phyloP scores from a whole-genome alignment of 2,113 vertebrate genomes.

The Anguilla japonica region DNA sequence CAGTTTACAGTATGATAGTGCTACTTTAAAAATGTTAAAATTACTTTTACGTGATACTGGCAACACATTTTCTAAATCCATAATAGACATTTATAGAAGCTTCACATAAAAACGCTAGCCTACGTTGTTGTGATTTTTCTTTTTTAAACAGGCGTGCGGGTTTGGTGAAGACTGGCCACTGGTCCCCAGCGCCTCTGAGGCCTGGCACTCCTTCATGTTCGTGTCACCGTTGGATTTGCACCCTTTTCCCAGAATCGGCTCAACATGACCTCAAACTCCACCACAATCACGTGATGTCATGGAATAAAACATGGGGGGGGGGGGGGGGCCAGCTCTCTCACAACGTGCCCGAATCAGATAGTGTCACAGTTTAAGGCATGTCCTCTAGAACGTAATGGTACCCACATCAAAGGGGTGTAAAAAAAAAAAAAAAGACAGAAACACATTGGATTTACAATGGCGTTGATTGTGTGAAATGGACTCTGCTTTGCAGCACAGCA shows the following conservation, averaged over 20 bases:
- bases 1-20: constrained; percentile 29
- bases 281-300: neutral
- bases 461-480: neutral
- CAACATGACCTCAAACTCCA: neutral
- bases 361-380: constrained; percentile 26
- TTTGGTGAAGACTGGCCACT: neutral
- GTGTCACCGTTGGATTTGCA: neutral
- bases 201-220: neutral
- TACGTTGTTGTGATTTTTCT: neutral
- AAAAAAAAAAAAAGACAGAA: neutral
- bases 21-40: constrained; percentile 33
- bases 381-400: neutral
- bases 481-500: neutral
- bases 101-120: constrained; percentile 23
- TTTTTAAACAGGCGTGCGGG: neutral
- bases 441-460: neutral
- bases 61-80: constrained; percentile 30
- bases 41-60: constrained; percentile 35
- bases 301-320: neutral
- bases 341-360: constrained; percentile 8
- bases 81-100: neutral
- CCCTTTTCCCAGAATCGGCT: neutral
- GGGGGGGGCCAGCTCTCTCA: neutral
- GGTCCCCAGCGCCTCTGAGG: neutral
- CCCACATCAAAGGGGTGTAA: neutral